Evolutionary conservation across 2,888 invertebrate genomes (phyloP).

Genomic region (Heliothis peltigera): DNA sequence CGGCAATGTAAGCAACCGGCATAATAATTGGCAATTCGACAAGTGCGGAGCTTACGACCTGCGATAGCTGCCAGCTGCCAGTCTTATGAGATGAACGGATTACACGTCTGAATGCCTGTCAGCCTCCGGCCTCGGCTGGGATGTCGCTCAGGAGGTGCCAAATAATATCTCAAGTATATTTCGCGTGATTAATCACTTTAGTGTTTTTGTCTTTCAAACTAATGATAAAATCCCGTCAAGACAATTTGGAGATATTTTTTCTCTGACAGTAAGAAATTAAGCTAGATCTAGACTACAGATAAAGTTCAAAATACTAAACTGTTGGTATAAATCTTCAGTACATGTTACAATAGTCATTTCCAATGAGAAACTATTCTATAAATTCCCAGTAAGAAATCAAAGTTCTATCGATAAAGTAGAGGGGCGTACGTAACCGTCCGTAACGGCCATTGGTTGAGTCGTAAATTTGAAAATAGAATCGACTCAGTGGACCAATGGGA

Average conservation of each 20-base stretch:
- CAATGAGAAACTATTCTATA: constrained; percentile 44
- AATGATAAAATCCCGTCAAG: background rate
- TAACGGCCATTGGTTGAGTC: constrained; percentile 66
- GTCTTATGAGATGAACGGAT: constrained; percentile 53
- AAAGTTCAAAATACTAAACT: background rate
- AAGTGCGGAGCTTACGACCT: constrained; percentile 42
- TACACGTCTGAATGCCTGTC: constrained; percentile 40
- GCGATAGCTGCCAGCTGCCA: constrained; percentile 53
- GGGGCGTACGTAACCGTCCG: constrained; percentile 57
- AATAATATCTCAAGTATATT: constrained; percentile 19
- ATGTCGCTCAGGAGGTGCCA: constrained; percentile 31
- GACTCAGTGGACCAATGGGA: constrained; percentile 64
- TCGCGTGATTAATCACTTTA: constrained; percentile 16
- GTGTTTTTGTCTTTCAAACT: background rate
- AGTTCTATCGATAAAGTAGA: constrained; percentile 62
- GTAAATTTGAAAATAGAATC: constrained; percentile 76
- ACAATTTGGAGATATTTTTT: background rate
- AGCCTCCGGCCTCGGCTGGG: constrained; percentile 18
- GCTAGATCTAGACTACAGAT: background rate
- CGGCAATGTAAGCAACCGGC: constrained; percentile 23
- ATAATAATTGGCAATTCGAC: constrained; percentile 54
- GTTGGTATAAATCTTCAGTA: background rate
- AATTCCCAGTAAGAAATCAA: constrained; percentile 56
- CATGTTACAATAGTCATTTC: constrained; percentile 30
- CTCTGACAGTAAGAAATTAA: background rate